phyloP scores from a whole-genome alignment of 2,888 invertebrate species.

The Autographa pulchrina region DNA sequence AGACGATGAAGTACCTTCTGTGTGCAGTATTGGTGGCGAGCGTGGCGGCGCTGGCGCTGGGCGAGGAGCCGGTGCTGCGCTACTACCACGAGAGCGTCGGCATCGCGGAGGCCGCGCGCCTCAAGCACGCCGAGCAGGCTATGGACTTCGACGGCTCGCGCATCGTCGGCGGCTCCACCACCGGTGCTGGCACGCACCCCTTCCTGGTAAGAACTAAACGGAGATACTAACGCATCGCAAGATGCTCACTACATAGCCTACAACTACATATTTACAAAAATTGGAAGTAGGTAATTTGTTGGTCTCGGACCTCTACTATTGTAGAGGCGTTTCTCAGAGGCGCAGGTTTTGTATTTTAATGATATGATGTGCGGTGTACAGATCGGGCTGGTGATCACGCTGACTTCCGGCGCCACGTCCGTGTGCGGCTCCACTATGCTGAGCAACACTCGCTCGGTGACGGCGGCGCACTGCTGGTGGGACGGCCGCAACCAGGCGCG shows the following conservation, averaged over 20 bases:
- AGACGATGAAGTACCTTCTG: slow-evolving; percentile 1
- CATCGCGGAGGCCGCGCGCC: slow-evolving; percentile 61
- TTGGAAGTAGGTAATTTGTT: too few relatives aligned
- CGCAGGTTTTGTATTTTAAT: neutral
- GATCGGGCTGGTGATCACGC: slow-evolving; percentile 66
- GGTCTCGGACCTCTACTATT: too few relatives aligned
- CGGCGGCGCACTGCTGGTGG: slow-evolving; percentile 73
- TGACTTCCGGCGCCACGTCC: slow-evolving; percentile 62
- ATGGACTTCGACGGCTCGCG: slow-evolving; percentile 55
- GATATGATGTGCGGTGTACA: slow-evolving; percentile 24
- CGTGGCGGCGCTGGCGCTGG: slow-evolving; percentile 33
- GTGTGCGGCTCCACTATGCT: slow-evolving; percentile 68
- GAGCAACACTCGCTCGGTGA: slow-evolving; percentile 62
- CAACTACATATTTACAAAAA: neutral
- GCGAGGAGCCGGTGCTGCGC: slow-evolving; percentile 49
- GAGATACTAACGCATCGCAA: neutral
- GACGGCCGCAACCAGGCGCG: slow-evolving; percentile 66
- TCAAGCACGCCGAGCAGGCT: slow-evolving; percentile 58
- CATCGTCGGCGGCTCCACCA: slow-evolving; percentile 52
- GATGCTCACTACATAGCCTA: neutral
- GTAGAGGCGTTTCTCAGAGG: too few relatives aligned
- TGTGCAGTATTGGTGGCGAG: slow-evolving; percentile 23
- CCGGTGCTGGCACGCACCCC: slow-evolving; percentile 52
- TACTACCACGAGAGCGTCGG: slow-evolving; percentile 64
- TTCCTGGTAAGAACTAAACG: slow-evolving; percentile 35